Base-by-base conservation (phyloP, 2,888 invertebrate genomes). In the Lottia gigantea region DNA sequence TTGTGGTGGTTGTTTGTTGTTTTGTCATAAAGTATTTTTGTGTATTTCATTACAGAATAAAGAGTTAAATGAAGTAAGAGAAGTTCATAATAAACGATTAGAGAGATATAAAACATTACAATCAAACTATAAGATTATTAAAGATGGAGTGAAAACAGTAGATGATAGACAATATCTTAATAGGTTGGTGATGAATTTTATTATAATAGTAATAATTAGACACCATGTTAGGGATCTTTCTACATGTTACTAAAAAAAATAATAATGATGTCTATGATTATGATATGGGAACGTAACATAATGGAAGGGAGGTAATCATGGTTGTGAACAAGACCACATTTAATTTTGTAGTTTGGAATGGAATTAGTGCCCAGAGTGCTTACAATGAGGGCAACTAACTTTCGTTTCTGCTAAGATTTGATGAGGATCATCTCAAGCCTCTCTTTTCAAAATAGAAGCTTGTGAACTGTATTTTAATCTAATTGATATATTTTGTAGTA, bases 31-130 rank as follows among this genome's bases (percentile, higher is more conserved):
- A 31, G 2, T 31, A 3, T 31, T 2, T 31, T 40, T 40, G 7
- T 8, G 1, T 8, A 40, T 40, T 45, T 40, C 19, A 55, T 66
- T 72, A 31, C 73, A 87, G 87, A 75, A 79, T 23, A 74, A 78
- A 19, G 86, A 88, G 72, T 65, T 87, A 67, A 80, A 82, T 47
- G 86, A 85, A 49, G 64, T 87, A 66, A 81, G 81, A 70, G 76
- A 76, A 65, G 86, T 86, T 31, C 88, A 88, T 73, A 77, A 80
- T 64, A 81, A 82, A 49, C 74, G 88, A 3, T 77, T 85, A 68
- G 84, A 86, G 65, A 76, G 88, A 72, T 76, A 86, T 67, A 81
- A 83, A 68, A 73, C 80, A 26, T 77, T 86, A 8, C 84, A 85
- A 71, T 78, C 80, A 26, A 84, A 84, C 74, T 83, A 87, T 75